Conservation (phyloP, 2,888 invertebrate species). For the Ormyrus labotus region DNA sequence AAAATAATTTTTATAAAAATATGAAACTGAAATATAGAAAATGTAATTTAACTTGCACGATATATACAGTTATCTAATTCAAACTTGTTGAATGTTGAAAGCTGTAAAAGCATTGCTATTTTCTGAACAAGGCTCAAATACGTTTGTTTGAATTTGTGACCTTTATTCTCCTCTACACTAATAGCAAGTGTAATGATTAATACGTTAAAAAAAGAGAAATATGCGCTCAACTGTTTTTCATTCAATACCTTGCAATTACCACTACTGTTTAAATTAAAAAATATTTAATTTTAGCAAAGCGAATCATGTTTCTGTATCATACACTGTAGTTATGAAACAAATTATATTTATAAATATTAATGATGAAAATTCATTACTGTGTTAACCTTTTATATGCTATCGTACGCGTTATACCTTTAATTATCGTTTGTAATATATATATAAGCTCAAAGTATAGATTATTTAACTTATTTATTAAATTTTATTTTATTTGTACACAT, state of each 20-base stretch:
- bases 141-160: conserved; percentile 20
- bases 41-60: too few relatives aligned
- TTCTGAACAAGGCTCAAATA: conserved; percentile 15
- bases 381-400: conserved; percentile 21
- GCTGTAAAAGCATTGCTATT: conserved; percentile 6
- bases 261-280: conserved; percentile 28
- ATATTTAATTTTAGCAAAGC: conserved; percentile 22
- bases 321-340: conserved; percentile 69
- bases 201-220: conserved; percentile 27
- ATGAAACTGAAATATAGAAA: too few relatives aligned
- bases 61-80: too few relatives aligned
- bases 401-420: conserved; percentile 9
- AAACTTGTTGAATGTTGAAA: too few relatives aligned
- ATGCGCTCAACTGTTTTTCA: conserved; percentile 30
- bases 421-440: not conserved
- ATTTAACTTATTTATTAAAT: too few relatives aligned
- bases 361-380: conserved; percentile 56
- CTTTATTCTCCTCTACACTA: conserved; percentile 19
- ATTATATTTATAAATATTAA: conserved; percentile 72
- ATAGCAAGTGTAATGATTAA: conserved; percentile 15
- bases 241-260: conserved; percentile 23
- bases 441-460: too few relatives aligned
- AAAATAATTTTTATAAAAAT: not conserved
- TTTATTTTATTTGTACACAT: too few relatives aligned
- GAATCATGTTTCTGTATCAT: conserved; percentile 67